These are phyloP conservation scores for Frieseomelitta varia DNA, from an alignment of 1,140 invertebrate genomes.

Conservation along the genomic window DNA sequence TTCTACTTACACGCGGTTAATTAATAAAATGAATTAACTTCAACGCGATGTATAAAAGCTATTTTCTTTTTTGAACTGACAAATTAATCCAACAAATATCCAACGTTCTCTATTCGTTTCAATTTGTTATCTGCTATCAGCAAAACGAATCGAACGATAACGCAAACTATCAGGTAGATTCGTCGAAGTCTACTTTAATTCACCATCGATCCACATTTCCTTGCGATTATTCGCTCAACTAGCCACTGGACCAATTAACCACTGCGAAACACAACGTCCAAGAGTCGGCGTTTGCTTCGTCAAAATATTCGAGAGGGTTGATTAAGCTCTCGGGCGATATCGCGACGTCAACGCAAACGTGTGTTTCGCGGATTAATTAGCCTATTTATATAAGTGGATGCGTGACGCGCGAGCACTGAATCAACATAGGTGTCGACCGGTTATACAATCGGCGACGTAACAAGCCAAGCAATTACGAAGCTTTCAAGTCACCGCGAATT, in stretches of 20 bases:
- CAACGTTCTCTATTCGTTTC: neutral
- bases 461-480: constrained; percentile 16
- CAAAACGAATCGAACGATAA: neutral
- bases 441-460: constrained; percentile 29
- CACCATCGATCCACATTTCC: neutral
- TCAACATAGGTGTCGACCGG: constrained; percentile 19
- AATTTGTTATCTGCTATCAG: neutral
- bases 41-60: too few relatives aligned
- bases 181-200: neutral
- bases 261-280: too few relatives aligned
- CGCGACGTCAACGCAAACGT: neutral
- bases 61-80: too few relatives aligned
- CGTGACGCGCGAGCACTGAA: constrained; percentile 4
- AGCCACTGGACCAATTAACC: neutral
- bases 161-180: neutral
- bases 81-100: neutral
- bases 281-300: neutral
- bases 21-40: too few relatives aligned
- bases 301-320: neutral
- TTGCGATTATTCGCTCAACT: neutral
- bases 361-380: constrained; percentile 51
- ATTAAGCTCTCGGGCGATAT: neutral
- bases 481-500: constrained; percentile 30
- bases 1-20: too few relatives aligned
- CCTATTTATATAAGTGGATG: constrained; percentile 41